Conservation (phyloP, 2,888 invertebrate species). For the Azorinus chamasolen region DNA sequence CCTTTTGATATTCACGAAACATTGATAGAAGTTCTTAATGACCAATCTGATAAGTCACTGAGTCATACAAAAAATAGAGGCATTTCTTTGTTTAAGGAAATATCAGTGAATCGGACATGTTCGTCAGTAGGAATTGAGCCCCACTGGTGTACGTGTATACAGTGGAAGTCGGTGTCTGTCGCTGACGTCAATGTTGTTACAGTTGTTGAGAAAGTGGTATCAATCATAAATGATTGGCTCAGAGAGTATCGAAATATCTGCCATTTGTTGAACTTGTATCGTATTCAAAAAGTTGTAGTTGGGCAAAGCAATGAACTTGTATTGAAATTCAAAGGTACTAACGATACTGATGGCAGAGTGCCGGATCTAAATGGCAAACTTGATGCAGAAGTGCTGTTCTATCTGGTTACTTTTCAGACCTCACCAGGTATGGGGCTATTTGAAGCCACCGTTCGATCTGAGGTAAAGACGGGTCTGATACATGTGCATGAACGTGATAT, state of each 20-base stretch:
- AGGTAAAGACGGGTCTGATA: slow-evolving; percentile 88
- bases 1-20: slow-evolving; percentile 97
- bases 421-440: slow-evolving; percentile 92
- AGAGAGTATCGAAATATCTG: slow-evolving; percentile 85
- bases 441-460: slow-evolving; percentile 92
- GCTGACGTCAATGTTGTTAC: slow-evolving; percentile 87
- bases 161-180: slow-evolving; percentile 91
- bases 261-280: slow-evolving; percentile 87
- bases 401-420: slow-evolving; percentile 93
- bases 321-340: slow-evolving; percentile 91
- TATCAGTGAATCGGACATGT: slow-evolving; percentile 92
- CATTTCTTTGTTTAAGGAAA: slow-evolving; percentile 82
- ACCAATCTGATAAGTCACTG: background rate
- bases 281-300: slow-evolving; percentile 91
- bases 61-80: slow-evolving; percentile 72
- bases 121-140: slow-evolving; percentile 96
- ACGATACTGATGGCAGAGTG: slow-evolving; percentile 93
- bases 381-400: slow-evolving; percentile 89
- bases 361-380: slow-evolving; percentile 92
- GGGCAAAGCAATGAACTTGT: slow-evolving; percentile 90
- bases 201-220: slow-evolving; percentile 87
- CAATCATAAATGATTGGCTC: slow-evolving; percentile 89
- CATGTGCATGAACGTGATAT: slow-evolving; percentile 90
- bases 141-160: slow-evolving; percentile 98
- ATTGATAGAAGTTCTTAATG: slow-evolving; percentile 89